Conservation (phyloP, 2,113 vertebrate genomes). For the Plestiodon gilberti region DNA sequence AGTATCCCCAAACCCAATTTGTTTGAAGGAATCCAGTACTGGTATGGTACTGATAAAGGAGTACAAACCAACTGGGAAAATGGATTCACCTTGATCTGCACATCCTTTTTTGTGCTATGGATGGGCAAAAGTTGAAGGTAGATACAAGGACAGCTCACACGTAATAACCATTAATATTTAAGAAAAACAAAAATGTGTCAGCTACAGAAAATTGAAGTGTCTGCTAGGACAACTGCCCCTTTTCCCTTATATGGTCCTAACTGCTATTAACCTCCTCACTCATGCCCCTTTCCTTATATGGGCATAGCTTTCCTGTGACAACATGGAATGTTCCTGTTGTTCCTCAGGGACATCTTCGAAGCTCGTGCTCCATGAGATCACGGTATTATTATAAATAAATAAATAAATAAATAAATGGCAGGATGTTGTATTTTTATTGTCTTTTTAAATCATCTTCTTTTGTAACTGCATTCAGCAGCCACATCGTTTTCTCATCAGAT, state of each 20-base stretch:
- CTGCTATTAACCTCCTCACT: too few relatives aligned
- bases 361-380: background rate
- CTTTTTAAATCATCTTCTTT: slow-evolving; percentile 13
- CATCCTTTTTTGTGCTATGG: background rate
- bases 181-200: background rate
- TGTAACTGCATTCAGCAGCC: slow-evolving; percentile 42
- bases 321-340: background rate
- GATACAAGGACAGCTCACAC: background rate
- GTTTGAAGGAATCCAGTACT: background rate
- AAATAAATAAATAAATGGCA: background rate
- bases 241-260: too few relatives aligned
- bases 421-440: too few relatives aligned
- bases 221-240: too few relatives aligned
- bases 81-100: background rate
- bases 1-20: background rate
- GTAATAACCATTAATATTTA: background rate
- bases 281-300: too few relatives aligned
- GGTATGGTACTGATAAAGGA: background rate
- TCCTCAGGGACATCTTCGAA: background rate
- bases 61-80: background rate
- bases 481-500: slow-evolving; percentile 26
- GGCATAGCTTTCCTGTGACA: too few relatives aligned
- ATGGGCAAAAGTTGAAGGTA: background rate
- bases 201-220: background rate
- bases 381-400: background rate